Percentiles rank a stretch among this genome's conserved stretches.
These are phyloP conservation scores for Amazona vittata DNA, from an alignment of 2,113 vertebrate species.

Conservation along the genomic window DNA sequence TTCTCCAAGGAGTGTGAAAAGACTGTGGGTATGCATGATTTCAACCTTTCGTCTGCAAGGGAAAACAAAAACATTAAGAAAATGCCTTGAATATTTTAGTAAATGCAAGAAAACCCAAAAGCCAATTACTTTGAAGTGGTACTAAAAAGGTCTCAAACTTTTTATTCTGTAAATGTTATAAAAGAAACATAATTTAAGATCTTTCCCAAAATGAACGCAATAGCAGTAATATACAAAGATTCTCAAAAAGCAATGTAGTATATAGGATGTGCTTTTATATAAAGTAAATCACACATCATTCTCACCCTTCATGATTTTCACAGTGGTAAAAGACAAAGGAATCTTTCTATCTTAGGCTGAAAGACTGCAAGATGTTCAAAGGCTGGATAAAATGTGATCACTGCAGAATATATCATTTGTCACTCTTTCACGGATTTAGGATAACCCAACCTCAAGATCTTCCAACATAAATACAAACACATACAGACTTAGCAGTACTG, in stretches of 20 bases:
- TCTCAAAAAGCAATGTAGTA: neutral
- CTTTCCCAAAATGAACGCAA: neutral
- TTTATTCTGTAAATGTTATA: neutral
- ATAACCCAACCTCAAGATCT: neutral
- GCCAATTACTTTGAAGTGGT: neutral
- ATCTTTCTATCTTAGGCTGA: neutral
- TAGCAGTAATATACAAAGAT: neutral
- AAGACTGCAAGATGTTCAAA: neutral
- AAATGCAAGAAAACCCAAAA: neutral
- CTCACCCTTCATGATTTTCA: neutral
- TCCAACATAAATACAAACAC: neutral
- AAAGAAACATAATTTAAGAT: neutral
- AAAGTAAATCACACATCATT: neutral
- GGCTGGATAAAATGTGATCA: neutral
- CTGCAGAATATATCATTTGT: neutral
- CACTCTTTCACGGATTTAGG: neutral
- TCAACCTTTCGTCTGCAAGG: conserved; percentile 91
- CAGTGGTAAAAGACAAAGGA: neutral
- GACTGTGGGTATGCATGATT: conserved; percentile 98
- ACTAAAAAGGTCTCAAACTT: neutral
- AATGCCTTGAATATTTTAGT: neutral
- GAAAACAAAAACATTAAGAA: conserved; percentile 5
- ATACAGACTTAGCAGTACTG: neutral
- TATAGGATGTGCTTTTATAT: neutral
- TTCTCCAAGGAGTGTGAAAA: conserved; percentile 95